phyloP scores from a whole-genome alignment of 2,113 vertebrate species.

The Sphyrna mokarran region DNA sequence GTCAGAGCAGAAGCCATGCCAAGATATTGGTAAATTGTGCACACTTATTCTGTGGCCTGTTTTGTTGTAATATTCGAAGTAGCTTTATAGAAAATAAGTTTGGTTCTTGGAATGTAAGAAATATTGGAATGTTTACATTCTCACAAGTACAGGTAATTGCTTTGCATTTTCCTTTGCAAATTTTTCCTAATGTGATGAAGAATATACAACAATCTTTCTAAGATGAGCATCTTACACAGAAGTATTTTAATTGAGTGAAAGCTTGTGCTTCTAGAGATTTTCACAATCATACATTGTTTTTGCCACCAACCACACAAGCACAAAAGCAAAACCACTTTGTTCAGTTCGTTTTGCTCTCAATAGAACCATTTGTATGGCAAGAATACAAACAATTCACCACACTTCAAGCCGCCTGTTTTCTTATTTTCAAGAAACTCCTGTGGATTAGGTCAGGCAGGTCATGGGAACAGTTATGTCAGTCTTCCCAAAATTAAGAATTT shows the following conservation, averaged over 20 bases:
- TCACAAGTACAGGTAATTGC: not conserved
- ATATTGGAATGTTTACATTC: not conserved
- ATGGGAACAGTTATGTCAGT: not conserved
- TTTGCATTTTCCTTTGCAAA: not conserved
- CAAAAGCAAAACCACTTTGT: conserved; percentile 13
- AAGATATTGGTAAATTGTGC: not conserved
- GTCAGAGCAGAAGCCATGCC: no score
- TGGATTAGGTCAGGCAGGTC: conserved; percentile 16
- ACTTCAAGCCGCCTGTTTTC: not conserved
- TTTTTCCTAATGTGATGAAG: not conserved
- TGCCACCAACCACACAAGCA: not conserved
- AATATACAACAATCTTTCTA: not conserved
- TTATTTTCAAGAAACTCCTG: not conserved
- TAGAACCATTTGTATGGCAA: not conserved
- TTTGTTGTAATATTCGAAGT: not conserved
- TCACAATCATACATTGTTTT: conserved; percentile 22
- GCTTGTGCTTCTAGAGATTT: not conserved
- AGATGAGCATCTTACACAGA: not conserved
- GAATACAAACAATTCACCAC: not conserved
- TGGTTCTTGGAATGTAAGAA: not conserved
- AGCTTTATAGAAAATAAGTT: not conserved
- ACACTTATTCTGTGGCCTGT: not conserved
- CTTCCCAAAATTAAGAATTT: not conserved
- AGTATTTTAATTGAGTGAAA: not conserved
- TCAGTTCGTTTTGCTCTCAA: not conserved